Percentiles rank a stretch among this genome's conserved stretches.
Conservation (phyloP, 2,888 invertebrate species). For the Papilio demoleus region DNA sequence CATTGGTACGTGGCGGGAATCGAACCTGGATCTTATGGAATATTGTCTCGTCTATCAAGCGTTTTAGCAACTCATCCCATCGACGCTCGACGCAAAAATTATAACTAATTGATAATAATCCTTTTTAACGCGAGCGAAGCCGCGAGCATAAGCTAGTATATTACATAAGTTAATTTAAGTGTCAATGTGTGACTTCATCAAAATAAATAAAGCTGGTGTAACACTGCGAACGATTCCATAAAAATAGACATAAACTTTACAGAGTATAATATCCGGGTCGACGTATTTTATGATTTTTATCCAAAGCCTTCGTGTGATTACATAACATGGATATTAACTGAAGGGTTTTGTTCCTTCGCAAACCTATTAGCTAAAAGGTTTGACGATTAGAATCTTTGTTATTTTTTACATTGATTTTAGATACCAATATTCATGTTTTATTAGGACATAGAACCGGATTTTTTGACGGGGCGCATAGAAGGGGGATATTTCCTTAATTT, state of each 20-base stretch:
- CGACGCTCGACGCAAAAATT: too few relatives aligned
- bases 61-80: too few relatives aligned
- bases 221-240: conserved; percentile 25
- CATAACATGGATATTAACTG: conserved; percentile 15
- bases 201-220: conserved; percentile 27
- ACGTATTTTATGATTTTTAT: conserved; percentile 20
- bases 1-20: too few relatives aligned
- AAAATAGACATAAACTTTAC: conserved; percentile 25
- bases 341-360: conserved; percentile 15
- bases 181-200: conserved; percentile 6
- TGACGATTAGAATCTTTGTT: not conserved
- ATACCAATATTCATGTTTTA: not conserved
- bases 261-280: conserved; percentile 26
- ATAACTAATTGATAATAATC: too few relatives aligned
- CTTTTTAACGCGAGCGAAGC: too few relatives aligned
- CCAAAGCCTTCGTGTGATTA: conserved; percentile 26
- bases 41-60: too few relatives aligned
- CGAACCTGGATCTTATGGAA: too few relatives aligned
- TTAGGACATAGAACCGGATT: too few relatives aligned
- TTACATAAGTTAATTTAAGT: conserved; percentile 6
- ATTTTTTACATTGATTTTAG: conserved; percentile 6
- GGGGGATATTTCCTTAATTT: too few relatives aligned
- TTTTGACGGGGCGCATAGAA: too few relatives aligned
- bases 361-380: conserved; percentile 11
- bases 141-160: not conserved